These are phyloP conservation scores for Threskiornis aethiopicus DNA, from an alignment of 2,797 vertebrate species.

Conservation along the genomic window DNA sequence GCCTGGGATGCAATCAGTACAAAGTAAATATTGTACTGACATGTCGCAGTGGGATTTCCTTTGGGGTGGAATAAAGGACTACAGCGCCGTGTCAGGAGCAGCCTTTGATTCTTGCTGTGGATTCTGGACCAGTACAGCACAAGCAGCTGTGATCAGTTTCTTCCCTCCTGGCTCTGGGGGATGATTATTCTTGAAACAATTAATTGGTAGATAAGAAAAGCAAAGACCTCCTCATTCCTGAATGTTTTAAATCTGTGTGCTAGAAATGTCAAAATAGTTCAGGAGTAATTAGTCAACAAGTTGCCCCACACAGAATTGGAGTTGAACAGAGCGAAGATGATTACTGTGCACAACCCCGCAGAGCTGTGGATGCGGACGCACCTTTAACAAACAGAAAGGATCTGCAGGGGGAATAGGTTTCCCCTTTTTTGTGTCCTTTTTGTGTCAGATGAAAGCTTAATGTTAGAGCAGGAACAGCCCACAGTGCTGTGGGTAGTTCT, in stretches of 20 bases:
- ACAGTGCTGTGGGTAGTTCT: not conserved
- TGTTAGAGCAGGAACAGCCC: not conserved
- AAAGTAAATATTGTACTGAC: not conserved
- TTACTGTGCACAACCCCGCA: not conserved
- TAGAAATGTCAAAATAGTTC: not conserved
- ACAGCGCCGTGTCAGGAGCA: not conserved
- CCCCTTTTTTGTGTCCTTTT: not conserved
- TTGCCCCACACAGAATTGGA: not conserved
- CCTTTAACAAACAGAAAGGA: not conserved
- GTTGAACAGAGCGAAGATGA: not conserved
- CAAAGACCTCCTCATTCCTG: not conserved
- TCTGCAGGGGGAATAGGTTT: not conserved
- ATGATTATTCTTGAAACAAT: constrained; percentile 17
- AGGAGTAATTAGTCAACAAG: not conserved
- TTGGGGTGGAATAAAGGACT: not conserved
- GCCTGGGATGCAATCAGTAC: not conserved
- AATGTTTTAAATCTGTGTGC: not conserved
- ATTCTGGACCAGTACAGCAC: not conserved
- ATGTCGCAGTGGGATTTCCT: not conserved
- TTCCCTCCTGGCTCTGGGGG: not conserved
- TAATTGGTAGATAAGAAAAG: constrained; percentile 5
- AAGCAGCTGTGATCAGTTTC: not conserved
- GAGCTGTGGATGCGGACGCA: not conserved
- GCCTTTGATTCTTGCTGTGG: not conserved
- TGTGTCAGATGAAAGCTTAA: not conserved